Evolutionary conservation across 2,888 invertebrate genomes (phyloP), one percentile per base, ranked within the genome.

Genomic region (Meteorus cinctellus): DNA sequence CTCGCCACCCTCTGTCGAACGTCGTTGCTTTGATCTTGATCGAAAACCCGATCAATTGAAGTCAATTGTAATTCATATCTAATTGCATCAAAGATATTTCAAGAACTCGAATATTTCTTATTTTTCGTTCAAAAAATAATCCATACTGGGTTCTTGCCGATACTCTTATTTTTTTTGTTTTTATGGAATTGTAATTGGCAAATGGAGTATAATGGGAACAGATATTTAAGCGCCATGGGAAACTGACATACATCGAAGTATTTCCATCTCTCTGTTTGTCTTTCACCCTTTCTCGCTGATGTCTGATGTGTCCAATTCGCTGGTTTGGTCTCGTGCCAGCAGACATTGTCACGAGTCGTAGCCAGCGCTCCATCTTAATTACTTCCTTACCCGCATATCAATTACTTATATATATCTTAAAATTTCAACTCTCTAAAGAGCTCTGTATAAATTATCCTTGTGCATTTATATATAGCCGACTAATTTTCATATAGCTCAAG

Each of bases 331-430:
- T 34, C 5, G 12, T 72, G 72, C 72, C 72, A 72, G 63, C 31
- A 63, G 31, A 48, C 72, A 65, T 31, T 73, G 65, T 62, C 72
- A 63, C 45, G 63, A 72, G 60, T 24, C 55, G 55, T 24, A 12
- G 51, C 72, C 45, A 31, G 63, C 29, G 65, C 72, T 73, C 65
- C 72, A 73, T 73, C 66, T 65, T 73, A 66, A 73, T 73, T 73
- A 73, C 72, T 66, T 48, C 36, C 65, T 72, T 62, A 51, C 71
- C 55, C 66, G 72, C 72, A 73, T 73, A 73, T 73, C 72, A 73
- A 73, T 73, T 73, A 73, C 72, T 73, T 12, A 24, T 34, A 19
- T 24, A 59, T 19, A 51, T 45, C 51, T 19, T 8, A 6, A 55
- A 14, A 16, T 65, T 65, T 73, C 51, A 55, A 48, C 34, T 34